Evolutionary conservation across 2,888 invertebrate genomes (phyloP).

Genomic region (Seladonia tumulorum): DNA sequence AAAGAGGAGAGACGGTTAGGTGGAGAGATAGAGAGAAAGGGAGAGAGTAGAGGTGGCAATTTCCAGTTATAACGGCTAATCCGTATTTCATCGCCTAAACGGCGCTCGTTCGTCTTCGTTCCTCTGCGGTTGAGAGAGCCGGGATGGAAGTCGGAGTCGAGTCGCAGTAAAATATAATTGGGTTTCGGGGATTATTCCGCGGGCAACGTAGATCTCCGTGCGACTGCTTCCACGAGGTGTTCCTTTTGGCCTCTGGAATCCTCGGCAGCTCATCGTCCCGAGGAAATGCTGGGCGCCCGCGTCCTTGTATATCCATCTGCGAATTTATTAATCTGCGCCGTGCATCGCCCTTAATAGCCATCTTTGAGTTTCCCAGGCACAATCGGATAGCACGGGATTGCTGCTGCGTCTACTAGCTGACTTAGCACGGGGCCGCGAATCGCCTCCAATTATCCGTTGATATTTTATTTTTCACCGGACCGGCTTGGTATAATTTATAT

Average conservation of each 20-base stretch:
- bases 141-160: constrained; percentile 83
- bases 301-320: constrained; percentile 48
- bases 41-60: constrained; percentile 77
- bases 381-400: not conserved
- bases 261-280: constrained; percentile 66
- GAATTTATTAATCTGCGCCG: constrained; percentile 63
- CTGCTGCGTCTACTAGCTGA: not conserved
- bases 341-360: constrained; percentile 36
- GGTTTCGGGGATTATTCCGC: constrained; percentile 84
- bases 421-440: not conserved
- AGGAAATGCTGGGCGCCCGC: constrained; percentile 50
- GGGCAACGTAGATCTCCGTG: constrained; percentile 83
- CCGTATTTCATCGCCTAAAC: constrained; percentile 83
- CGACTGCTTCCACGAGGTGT: constrained; percentile 76
- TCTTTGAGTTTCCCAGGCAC: not conserved
- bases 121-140: constrained; percentile 70
- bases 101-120: constrained; percentile 81
- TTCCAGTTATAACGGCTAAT: constrained; percentile 84
- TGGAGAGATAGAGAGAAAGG: constrained; percentile 36
- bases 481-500: not conserved
- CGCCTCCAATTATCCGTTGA: not conserved
- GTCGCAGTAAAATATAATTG: constrained; percentile 84
- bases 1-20: constrained; percentile 29
- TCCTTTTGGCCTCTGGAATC: constrained; percentile 64
- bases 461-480: not conserved